These are phyloP conservation scores for Andrena cerasifolii DNA, from an alignment of 1,140 invertebrate species.

Conservation along the genomic window DNA sequence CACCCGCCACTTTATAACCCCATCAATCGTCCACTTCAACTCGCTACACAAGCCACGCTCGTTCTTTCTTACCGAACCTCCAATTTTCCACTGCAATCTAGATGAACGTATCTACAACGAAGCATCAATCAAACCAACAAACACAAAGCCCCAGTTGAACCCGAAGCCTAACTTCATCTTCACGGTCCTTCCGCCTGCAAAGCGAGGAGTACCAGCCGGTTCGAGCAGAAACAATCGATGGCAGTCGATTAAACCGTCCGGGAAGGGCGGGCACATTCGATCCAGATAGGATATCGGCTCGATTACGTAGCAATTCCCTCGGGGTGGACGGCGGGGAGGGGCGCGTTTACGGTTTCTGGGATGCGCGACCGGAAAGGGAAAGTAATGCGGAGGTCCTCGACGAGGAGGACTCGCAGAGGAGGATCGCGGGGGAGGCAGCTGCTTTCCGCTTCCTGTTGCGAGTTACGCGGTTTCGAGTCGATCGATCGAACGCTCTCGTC, in stretches of 20 bases:
- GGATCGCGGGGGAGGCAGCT: background rate
- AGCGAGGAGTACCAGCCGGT: conserved; percentile 3
- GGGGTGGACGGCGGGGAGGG: conserved; percentile 3
- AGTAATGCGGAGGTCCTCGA: background rate
- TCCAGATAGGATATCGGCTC: conserved; percentile 39
- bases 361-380: conserved; percentile 27
- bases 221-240: conserved; percentile 40
- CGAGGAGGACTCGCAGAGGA: background rate
- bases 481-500: background rate
- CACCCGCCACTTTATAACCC: no score
- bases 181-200: conserved; percentile 5
- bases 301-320: conserved; percentile 40
- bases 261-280: conserved; percentile 14
- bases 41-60: no score
- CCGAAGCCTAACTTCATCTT: background rate
- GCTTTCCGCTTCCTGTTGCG: background rate
- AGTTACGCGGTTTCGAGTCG: background rate
- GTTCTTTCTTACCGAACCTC: no score
- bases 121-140: no score
- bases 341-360: conserved; percentile 32
- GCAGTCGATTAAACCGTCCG: conserved; percentile 35
- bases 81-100: no score
- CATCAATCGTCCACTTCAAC: no score
- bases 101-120: no score
- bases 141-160: background rate